Base-by-base conservation (phyloP, 1,140 invertebrate species). In the Trypoxylus dichotomus region DNA sequence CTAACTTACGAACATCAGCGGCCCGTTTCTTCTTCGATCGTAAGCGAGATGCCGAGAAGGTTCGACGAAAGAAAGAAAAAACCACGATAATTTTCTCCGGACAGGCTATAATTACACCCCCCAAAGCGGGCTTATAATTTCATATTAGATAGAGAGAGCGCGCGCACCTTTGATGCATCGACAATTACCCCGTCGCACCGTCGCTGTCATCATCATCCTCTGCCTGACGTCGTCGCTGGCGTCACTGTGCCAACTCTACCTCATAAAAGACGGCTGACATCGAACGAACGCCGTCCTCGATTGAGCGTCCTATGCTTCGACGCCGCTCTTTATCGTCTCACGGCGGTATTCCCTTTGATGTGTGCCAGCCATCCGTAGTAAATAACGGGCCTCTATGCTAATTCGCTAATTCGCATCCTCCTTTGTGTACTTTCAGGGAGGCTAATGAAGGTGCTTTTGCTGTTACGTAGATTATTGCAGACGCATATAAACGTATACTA, bases 61-160 rank as follows among this genome's bases (percentile, higher is more conserved):
- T 68, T 68, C 27, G 27, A 68, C 21, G 60, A 24, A 25, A 24
- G 60, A 68, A 24, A 27, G 60, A 68, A 29, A 25, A 24, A 68
- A 29, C 24, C 60, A 68, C 60, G 24, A 68, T 68, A 68, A 68
- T 68, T 68, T 68, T 27, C 60, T 68, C 60, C 60, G 60, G 60
- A 68, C 60, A 68, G 60, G 60, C 60, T 68, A 68, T 68, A 68
- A 68, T 68, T 68, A 68, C 60, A 68, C 60, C 60, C 60, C 60
- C 60, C 60, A 27, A 68, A 68, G 27, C 60, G 60, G 60, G 60
- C 27, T 24, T 68, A 68, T 68, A 68, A 68, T 68, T 68, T 68
- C 60, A 68, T 68, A 68, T 68, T 68, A 68, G 60, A 29, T 27
- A 68, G 24, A 68, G 60, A 68, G 60, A 68, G 60, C 21, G 60